Conservation (phyloP, 1,140 invertebrate genomes). For the Hormaphis cornu region DNA sequence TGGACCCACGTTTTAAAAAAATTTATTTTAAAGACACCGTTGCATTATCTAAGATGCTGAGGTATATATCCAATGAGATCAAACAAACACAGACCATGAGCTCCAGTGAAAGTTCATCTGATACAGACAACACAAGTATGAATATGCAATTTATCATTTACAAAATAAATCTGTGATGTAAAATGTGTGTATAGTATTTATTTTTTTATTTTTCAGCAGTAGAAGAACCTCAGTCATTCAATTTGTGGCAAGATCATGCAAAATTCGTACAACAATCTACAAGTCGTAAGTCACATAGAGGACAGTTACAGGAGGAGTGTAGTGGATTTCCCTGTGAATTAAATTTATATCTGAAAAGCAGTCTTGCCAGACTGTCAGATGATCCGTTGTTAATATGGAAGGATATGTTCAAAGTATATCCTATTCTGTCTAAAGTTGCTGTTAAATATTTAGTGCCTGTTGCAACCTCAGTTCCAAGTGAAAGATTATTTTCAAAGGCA, state of each 20-base stretch:
- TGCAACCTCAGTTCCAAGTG: conserved; percentile 42
- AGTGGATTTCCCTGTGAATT: background rate
- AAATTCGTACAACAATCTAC: background rate
- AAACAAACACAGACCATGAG: background rate
- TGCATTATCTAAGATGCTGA: conserved; percentile 1
- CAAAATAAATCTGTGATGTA: background rate
- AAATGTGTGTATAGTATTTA: background rate
- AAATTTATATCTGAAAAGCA: background rate
- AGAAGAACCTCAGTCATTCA: conserved; percentile 3
- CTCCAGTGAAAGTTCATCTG: background rate
- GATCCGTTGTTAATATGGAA: conserved; percentile 7
- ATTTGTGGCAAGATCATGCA: conserved; percentile 21
- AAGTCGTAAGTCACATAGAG: background rate
- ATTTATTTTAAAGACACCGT: conserved; percentile 36
- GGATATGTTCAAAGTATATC: background rate
- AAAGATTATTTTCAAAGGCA: conserved; percentile 43
- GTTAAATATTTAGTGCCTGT: conserved; percentile 39
- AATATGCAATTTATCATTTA: conserved; percentile 1
- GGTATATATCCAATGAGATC: background rate
- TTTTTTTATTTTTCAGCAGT: conserved; percentile 6
- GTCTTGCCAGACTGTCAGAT: background rate
- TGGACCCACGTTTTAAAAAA: conserved; percentile 42
- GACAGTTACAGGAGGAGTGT: conserved; percentile 5
- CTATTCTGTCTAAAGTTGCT: background rate
- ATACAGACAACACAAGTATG: conserved; percentile 1